Percentiles rank a stretch among this genome's conserved stretches.
Evolutionary conservation across 2,888 invertebrate genomes (phyloP).

Genomic region (Camponotus fellah): DNA sequence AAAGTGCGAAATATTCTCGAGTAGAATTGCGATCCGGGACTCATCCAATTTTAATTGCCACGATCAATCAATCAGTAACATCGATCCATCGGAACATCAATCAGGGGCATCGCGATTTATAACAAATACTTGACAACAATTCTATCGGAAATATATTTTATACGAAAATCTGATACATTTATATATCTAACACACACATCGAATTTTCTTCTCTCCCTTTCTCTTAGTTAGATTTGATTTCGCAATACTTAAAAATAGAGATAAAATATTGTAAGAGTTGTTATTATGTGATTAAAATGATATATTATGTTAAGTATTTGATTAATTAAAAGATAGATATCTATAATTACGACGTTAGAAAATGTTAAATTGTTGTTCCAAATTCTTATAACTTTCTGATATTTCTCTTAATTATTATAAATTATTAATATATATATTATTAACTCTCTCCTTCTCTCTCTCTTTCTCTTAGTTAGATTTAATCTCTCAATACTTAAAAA

Average conservation of each 20-base stretch:
- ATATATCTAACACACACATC: background rate
- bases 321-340: conserved; percentile 3
- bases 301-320: background rate
- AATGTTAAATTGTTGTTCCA: background rate
- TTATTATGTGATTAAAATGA: background rate
- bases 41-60: background rate
- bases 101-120: background rate
- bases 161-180: background rate
- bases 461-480: background rate
- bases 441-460: no score
- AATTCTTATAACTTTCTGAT: background rate
- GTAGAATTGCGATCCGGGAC: background rate
- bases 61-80: background rate
- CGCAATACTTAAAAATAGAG: background rate
- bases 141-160: background rate
- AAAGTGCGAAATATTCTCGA: conserved; percentile 48
- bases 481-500: background rate
- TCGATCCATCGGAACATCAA: background rate
- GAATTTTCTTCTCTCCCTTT: no score
- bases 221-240: no score
- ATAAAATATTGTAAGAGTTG: background rate
- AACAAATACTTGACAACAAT: background rate
- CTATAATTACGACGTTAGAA: background rate
- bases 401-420: background rate
- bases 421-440: background rate